Evolutionary conservation across 2,888 invertebrate species (phyloP).

Genomic region (Meiosimyza platycephala): DNA sequence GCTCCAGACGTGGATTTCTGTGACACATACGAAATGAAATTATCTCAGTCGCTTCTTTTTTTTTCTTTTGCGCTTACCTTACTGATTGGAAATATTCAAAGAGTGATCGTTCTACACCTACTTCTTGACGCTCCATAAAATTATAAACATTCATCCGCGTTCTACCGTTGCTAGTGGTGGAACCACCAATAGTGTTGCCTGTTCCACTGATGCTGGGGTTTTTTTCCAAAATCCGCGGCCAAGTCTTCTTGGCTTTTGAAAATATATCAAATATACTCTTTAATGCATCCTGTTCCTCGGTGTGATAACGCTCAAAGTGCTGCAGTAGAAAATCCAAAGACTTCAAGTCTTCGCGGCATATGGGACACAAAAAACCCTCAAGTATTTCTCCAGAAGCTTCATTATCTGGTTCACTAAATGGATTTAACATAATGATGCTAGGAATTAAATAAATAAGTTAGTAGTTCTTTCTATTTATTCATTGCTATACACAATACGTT

Average conservation of each 20-base stretch:
- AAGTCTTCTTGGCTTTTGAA: slow-evolving; percentile 88
- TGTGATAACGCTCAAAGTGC: slow-evolving; percentile 91
- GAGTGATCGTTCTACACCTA: slow-evolving; percentile 69
- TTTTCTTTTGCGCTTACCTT: slow-evolving; percentile 66
- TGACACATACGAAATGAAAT: slow-evolving; percentile 17
- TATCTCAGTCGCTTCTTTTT: slow-evolving; percentile 46
- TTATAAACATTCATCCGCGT: slow-evolving; percentile 58
- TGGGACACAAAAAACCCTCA: slow-evolving; percentile 96
- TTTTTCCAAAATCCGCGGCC: slow-evolving; percentile 71
- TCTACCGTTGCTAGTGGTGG: slow-evolving; percentile 46
- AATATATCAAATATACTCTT: slow-evolving; percentile 81
- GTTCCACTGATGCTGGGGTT: slow-evolving; percentile 64
- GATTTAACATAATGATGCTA: slow-evolving; percentile 55
- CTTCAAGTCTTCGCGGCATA: slow-evolving; percentile 91
- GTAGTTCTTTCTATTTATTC: too few species aligned
- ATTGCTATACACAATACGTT: too few species aligned
- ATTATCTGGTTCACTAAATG: slow-evolving; percentile 58
- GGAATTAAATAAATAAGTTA: too few species aligned
- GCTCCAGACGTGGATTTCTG: slow-evolving; percentile 79
- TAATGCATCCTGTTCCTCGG: slow-evolving; percentile 86
- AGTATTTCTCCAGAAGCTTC: slow-evolving; percentile 73
- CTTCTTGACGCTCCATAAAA: slow-evolving; percentile 65
- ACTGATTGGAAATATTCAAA: slow-evolving; percentile 82
- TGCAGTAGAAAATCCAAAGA: slow-evolving; percentile 83
- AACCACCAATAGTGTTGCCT: slow-evolving; percentile 33